A percentile compares a stretch with the other conserved stretches of the same genome.
These are phyloP conservation scores for Halcyon leucocephala DNA, from an alignment of 2,797 vertebrate genomes.

Conservation along the genomic window DNA sequence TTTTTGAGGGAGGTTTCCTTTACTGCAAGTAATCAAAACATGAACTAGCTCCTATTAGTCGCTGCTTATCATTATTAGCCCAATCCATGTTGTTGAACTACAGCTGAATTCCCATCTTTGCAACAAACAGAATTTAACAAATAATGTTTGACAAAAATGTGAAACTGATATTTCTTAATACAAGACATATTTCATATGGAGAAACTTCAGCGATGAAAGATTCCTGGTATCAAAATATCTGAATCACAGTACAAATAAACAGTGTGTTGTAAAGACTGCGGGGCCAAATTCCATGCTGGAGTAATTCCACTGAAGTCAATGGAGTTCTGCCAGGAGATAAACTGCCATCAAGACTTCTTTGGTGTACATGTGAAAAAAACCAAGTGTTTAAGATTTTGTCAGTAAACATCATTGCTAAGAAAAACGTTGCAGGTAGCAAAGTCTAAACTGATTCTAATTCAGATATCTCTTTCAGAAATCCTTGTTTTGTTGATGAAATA, in stretches of 20 bases:
- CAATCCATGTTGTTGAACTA: constrained; percentile 23
- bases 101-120: constrained; percentile 60
- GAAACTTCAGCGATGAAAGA: constrained; percentile 61
- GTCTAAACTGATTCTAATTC: neutral
- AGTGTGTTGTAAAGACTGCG: constrained; percentile 40
- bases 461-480: neutral
- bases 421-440: neutral
- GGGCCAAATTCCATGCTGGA: constrained; percentile 63
- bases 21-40: constrained; percentile 44
- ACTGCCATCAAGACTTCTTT: constrained; percentile 11
- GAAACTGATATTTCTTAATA: constrained; percentile 76
- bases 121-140: constrained; percentile 70
- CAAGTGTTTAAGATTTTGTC: constrained; percentile 2
- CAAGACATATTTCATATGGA: constrained; percentile 70
- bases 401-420: neutral
- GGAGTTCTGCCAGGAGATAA: constrained; percentile 59
- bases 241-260: constrained; percentile 40
- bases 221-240: constrained; percentile 54
- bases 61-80: constrained; percentile 39
- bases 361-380: neutral
- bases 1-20: constrained; percentile 45
- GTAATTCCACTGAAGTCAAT: constrained; percentile 20
- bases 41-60: constrained; percentile 29
- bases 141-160: constrained; percentile 73
- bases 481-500: neutral